Base-by-base conservation (phyloP, 1,140 invertebrate genomes). In the Euura lappo region DNA sequence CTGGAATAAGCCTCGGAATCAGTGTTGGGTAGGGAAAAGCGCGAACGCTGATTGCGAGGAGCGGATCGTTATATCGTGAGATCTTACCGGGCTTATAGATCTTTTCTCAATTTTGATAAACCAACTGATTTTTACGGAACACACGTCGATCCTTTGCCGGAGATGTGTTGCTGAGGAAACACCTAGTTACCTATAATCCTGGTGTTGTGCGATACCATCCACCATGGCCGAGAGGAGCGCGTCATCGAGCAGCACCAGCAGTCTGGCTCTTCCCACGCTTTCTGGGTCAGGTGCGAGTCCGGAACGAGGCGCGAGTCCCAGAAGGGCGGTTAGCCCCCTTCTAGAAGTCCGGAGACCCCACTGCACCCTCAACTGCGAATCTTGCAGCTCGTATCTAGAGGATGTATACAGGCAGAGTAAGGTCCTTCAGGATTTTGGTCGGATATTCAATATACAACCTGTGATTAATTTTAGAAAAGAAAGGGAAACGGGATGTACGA, bases 281-380 rank as follows among this genome's bases (percentile, higher is more conserved):
- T 79, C 81, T 68, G 78, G 84, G 47, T 79, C 77, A 65, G 86
- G 86, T 11, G 67, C 84, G 2, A 87, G 83, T 76, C 84, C 84
- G 45, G 85, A 86, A 43, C 83, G 83, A 13, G 85, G 84, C 47
- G 78, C 86, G 43, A 87, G 85, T 74, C 92, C 92, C n/a, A 86
- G 91, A 74, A 88, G 91, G 71, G 91, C 92, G 0, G 89, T 93
- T 60, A 93, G 92, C 77, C 93, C 93, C 2, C 83, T 93, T 44
- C 86, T 93, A 65, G 92, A 93, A 84, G 90, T 92, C 73, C 87
- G 92, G 28, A 85, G 92, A 69, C 92, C 92, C 42, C 91, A 93
- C 78, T 93, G 93, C 85, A 93, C 92, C 2, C 88, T 93, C 42
- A 93, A 93, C 81, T 93, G 93, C 80, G 91, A 92, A 76, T 89